phyloP scores from a whole-genome alignment of 2,888 invertebrate genomes.

The Idaea dimidiata region DNA sequence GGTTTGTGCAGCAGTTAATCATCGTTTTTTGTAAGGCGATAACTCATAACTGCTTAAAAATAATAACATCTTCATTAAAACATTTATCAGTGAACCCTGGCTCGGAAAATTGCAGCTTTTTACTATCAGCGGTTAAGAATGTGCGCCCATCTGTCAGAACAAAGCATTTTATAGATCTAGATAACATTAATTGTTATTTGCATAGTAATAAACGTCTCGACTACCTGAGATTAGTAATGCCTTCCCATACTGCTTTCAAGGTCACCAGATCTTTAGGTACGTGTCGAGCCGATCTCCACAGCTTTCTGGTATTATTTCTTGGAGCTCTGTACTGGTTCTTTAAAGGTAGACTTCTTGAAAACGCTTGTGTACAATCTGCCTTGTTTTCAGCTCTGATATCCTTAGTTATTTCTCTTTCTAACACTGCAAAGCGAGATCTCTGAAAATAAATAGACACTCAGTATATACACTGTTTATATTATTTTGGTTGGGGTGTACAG shows the following conservation, averaged over 20 bases:
- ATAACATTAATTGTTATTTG: not conserved
- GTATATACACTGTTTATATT: not conserved
- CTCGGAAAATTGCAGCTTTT: no score
- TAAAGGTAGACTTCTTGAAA: constrained; percentile 70
- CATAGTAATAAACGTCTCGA: not conserved
- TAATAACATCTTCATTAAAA: no score
- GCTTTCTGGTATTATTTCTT: constrained; percentile 67
- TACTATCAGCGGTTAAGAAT: no score
- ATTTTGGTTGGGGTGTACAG: no score
- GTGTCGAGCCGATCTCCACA: constrained; percentile 80
- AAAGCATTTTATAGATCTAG: no score
- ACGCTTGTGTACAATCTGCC: constrained; percentile 61
- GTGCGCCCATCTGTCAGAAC: no score
- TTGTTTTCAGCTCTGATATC: constrained; percentile 73
- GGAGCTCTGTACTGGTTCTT: constrained; percentile 73
- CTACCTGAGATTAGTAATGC: constrained; percentile 82
- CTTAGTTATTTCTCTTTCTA: constrained; percentile 66
- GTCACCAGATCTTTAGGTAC: constrained; percentile 81
- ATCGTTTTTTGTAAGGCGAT: no score
- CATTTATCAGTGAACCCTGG: no score
- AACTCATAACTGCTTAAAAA: no score
- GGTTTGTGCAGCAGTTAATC: no score
- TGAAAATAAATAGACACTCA: constrained; percentile 23
- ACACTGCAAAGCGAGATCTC: constrained; percentile 52
- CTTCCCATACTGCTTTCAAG: constrained; percentile 84